Evolutionary conservation across 2,113 vertebrate genomes (phyloP).

Genomic region (Anas platyrhynchos): DNA sequence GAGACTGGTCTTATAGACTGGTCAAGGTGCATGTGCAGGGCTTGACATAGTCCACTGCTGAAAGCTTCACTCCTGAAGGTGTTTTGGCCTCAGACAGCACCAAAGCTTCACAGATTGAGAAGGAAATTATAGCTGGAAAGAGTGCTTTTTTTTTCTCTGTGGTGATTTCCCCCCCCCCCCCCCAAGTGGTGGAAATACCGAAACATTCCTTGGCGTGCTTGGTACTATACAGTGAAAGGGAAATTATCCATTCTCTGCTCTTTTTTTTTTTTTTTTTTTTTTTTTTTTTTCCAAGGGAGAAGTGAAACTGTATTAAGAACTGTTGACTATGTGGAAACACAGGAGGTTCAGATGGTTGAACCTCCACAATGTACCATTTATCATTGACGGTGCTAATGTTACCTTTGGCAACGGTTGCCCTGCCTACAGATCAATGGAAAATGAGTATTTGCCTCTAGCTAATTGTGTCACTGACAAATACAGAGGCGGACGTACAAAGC

Average conservation of each 20-base stretch:
- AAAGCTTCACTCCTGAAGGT: neutral
- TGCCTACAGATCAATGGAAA: constrained; percentile 20
- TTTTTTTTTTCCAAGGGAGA: neutral
- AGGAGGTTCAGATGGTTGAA: neutral
- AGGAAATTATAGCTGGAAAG: neutral
- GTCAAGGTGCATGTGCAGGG: neutral
- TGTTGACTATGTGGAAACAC: neutral
- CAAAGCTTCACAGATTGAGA: neutral
- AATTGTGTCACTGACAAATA: neutral
- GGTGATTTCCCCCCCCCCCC: neutral
- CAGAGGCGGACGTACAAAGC: neutral
- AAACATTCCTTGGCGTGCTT: neutral
- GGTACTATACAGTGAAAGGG: neutral
- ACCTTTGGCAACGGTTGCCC: neutral
- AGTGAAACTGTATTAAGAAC: neutral
- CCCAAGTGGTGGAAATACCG: neutral
- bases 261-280: too few species aligned
- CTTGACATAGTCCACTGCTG: neutral
- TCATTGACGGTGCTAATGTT: neutral
- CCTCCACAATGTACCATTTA: neutral
- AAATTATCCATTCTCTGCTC: neutral
- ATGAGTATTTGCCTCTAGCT: neutral
- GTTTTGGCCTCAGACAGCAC: neutral
- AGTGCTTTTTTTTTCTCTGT: neutral
- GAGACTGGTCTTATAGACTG: neutral